phyloP scores from a whole-genome alignment of 2,888 invertebrate genomes.

The Melipona bicolor region DNA sequence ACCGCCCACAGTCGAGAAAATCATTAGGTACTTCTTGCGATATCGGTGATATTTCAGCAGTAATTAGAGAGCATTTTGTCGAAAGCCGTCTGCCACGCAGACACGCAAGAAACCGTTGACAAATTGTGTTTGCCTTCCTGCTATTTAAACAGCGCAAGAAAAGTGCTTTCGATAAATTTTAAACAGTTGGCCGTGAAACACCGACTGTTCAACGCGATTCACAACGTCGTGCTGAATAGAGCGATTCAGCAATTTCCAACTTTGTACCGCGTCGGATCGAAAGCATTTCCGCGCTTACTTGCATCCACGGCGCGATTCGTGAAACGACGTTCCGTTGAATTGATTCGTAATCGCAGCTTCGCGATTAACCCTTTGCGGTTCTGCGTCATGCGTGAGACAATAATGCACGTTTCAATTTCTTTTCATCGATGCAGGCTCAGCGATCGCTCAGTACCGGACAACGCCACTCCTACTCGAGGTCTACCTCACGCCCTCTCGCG shows the following conservation, averaged over 20 bases:
- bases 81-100: constrained; percentile 19
- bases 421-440: too few species aligned
- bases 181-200: not conserved
- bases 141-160: not conserved
- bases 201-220: not conserved
- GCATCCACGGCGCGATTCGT: not conserved
- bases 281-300: too few species aligned
- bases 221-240: not conserved
- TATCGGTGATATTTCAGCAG: constrained; percentile 38
- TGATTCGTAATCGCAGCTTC: not conserved
- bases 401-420: too few species aligned
- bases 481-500: too few species aligned
- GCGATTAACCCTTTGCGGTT: too few species aligned
- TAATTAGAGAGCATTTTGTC: constrained; percentile 47
- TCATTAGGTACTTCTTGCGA: constrained; percentile 43
- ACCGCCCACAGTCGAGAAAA: constrained; percentile 10
- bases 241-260: not conserved
- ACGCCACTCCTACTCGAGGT: too few species aligned
- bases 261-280: not conserved
- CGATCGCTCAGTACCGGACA: too few species aligned
- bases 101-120: constrained; percentile 28
- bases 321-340: not conserved
- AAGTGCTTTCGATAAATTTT: constrained; percentile 9
- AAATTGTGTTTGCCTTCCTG: constrained; percentile 28
- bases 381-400: too few species aligned